Evolutionary conservation across 2,797 vertebrate species (phyloP), one percentile per base, ranked within the genome.

Genomic region (Sandelia bainsii): DNA sequence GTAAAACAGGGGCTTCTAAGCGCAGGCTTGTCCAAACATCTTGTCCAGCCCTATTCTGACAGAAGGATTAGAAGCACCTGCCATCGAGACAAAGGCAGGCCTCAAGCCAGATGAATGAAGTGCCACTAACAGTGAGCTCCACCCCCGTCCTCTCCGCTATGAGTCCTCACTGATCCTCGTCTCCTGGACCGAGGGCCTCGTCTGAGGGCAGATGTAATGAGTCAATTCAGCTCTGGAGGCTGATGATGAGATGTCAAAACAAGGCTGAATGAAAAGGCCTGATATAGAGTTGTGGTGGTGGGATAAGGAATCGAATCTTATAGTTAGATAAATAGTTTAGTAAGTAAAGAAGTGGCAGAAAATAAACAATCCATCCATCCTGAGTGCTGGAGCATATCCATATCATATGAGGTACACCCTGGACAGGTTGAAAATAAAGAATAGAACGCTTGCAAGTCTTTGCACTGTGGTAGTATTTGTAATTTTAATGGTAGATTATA

Each of bases 1-100:
- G 62, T 75, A 75, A 52, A 82, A 66, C 62, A 63, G 79, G 65
- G 80, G 58, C 75, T 85, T 80, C 76, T 80, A 29, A 81, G 69
- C 77, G 42, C 48, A 29, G 83, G 75, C 86, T 90, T 90, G 90
- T 89, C 87, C 86, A 89, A 90, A 90, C 87, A 90, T 90, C 87
- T 90, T 87, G 85, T 89, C 82, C 81, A 3, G 69, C 79, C 25
- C 76, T 63, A 40, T 83, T 86, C 87, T 89, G 90, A 90, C 84
- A 89, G 83, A 69, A 40, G 92, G 91, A 92, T 93, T 91, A 92
- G 86, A 89, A 88, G 87, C 88, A 91, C 87, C 91, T 92, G 86
- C 89, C 83, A 83, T 8, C 5, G 4, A 82, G 79, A 92, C 91
- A 93, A 92, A 90, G 77, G 64, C 77, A 39, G 78, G 79, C 87